Conservation (phyloP, 2,797 vertebrate species). For the Todus mexicanus region DNA sequence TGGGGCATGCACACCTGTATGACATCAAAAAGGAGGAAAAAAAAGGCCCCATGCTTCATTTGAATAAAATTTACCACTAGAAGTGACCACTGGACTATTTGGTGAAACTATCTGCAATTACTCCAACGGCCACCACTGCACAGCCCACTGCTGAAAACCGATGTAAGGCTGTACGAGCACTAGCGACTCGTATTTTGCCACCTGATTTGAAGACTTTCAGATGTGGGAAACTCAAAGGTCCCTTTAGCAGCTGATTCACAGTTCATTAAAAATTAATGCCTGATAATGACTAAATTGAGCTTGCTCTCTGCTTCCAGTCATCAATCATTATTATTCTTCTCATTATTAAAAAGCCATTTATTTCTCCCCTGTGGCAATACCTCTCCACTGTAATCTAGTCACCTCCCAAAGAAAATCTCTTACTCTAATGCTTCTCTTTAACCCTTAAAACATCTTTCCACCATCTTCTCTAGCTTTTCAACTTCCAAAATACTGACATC, state of each 20-base stretch:
- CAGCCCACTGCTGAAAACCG: not conserved
- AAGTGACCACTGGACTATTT: not conserved
- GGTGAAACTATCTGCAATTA: not conserved
- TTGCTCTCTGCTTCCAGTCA: not conserved
- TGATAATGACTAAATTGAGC: not conserved
- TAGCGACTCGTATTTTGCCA: accelerated
- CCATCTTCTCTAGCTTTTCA: not conserved
- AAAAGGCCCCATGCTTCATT: not conserved
- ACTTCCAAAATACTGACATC: not conserved
- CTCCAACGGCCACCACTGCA: accelerated
- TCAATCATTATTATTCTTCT: not conserved
- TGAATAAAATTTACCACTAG: not conserved
- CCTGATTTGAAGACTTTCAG: not conserved
- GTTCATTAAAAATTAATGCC: not conserved
- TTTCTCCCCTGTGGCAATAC: not conserved
- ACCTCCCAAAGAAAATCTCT: not conserved
- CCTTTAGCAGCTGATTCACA: not conserved
- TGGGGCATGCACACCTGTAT: accelerated
- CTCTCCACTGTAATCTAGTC: not conserved
- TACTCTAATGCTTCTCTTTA: not conserved
- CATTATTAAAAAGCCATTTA: not conserved
- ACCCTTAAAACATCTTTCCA: not conserved
- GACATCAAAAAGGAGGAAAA: not conserved
- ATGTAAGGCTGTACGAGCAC: not conserved
- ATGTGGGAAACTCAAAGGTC: not conserved